Percentiles rank a stretch among this genome's conserved stretches.
Conservation (phyloP, 2,888 invertebrate species). For the Torymus tubicola region DNA sequence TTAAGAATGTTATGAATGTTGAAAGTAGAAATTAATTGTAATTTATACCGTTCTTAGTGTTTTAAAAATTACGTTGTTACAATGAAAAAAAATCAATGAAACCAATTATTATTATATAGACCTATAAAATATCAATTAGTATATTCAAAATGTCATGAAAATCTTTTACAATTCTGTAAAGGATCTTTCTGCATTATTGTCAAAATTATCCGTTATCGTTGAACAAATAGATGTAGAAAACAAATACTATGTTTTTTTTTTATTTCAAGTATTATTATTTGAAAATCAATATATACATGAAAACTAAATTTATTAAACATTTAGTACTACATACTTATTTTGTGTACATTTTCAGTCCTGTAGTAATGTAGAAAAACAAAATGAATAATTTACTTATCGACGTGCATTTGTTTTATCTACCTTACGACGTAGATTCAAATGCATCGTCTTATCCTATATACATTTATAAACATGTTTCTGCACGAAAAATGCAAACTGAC, state of each 20-base stretch:
- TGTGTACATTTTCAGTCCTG: constrained; percentile 14
- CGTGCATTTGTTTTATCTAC: too few relatives aligned
- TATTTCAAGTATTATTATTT: constrained; percentile 23
- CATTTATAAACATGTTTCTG: too few relatives aligned
- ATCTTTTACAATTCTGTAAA: constrained; percentile 4
- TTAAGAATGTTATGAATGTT: too few relatives aligned
- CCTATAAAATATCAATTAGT: neutral
- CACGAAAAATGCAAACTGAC: too few relatives aligned
- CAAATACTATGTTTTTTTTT: constrained; percentile 29
- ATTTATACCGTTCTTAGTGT: too few relatives aligned
- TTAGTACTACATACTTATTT: constrained; percentile 19
- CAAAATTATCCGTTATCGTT: constrained; percentile 12
- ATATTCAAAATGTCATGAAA: neutral
- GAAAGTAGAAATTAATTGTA: neutral
- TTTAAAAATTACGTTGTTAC: too few relatives aligned
- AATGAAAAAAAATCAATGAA: too few relatives aligned
- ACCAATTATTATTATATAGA: too few relatives aligned
- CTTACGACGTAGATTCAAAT: too few relatives aligned
- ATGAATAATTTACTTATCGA: too few relatives aligned
- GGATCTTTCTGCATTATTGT: neutral
- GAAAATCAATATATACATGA: too few relatives aligned
- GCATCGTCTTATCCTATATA: too few relatives aligned
- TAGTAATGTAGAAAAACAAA: neutral
- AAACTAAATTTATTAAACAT: constrained; percentile 54
- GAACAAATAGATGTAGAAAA: constrained; percentile 17